Percentiles rank a stretch among this genome's conserved stretches.
Evolutionary conservation across 2,888 invertebrate species (phyloP).

Genomic region (Julus scandinavius): DNA sequence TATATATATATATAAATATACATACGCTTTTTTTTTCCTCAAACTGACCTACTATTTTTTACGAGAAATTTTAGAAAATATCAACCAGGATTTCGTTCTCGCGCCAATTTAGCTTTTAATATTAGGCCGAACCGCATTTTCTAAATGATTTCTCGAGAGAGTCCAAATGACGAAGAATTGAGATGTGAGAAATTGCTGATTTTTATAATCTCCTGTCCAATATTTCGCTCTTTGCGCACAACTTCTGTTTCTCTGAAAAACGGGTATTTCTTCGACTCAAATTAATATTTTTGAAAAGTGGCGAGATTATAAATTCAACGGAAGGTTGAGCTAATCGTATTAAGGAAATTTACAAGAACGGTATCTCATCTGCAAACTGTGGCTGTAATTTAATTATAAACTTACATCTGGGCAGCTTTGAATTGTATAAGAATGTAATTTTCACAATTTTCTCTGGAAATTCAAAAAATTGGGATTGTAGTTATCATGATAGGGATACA

Average conservation of each 20-base stretch:
- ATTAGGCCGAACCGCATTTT: not conserved
- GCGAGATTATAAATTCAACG: too few species aligned
- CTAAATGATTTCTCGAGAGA: conserved; percentile 3
- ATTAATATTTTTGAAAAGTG: not conserved
- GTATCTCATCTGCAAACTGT: too few species aligned
- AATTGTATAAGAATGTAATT: too few species aligned
- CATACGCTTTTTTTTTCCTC: not conserved
- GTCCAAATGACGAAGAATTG: not conserved
- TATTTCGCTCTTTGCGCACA: not conserved
- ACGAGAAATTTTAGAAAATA: not conserved
- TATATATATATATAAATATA: not conserved
- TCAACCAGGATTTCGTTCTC: not conserved
- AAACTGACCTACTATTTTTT: not conserved
- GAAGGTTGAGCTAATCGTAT: too few species aligned
- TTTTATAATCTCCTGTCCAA: not conserved
- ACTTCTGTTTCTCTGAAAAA: too few species aligned
- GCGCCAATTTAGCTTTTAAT: not conserved
- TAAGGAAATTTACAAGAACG: too few species aligned
- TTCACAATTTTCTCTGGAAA: too few species aligned
- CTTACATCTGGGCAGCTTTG: too few species aligned
- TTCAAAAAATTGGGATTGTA: too few species aligned
- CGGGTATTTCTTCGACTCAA: not conserved
- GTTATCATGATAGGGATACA: too few species aligned
- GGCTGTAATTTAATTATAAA: too few species aligned
- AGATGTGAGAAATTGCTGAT: conserved; percentile 11